A percentile compares a stretch with the other conserved stretches of the same genome.
Evolutionary conservation across 2,797 vertebrate species (phyloP).

Genomic region (Danio jaintianensis): DNA sequence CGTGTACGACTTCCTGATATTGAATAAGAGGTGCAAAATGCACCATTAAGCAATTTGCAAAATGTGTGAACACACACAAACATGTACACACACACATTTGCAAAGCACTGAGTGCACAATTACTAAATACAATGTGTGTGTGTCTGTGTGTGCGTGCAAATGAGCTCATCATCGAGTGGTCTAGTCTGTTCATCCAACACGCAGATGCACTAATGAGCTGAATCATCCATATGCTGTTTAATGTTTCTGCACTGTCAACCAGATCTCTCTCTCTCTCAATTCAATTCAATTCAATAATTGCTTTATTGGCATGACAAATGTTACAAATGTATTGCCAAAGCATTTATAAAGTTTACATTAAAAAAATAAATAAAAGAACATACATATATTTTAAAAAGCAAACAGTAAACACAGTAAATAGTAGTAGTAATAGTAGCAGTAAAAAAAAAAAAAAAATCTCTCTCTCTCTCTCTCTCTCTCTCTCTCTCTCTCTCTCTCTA

Average conservation of each 20-base stretch:
- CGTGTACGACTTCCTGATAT: background rate
- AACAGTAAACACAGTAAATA: too few relatives aligned
- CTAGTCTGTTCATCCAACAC: background rate
- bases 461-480: background rate
- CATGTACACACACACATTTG: background rate
- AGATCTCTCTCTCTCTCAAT: background rate
- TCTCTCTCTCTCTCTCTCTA: too few relatives aligned
- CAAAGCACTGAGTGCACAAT: conserved; percentile 4
- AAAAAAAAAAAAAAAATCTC: too few relatives aligned
- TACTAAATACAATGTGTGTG: background rate
- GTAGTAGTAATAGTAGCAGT: too few relatives aligned
- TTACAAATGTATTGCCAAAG: too few relatives aligned
- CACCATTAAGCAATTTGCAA: conserved; percentile 11
- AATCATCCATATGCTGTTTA: conserved; percentile 17
- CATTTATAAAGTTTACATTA: too few relatives aligned
- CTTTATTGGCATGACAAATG: too few relatives aligned
- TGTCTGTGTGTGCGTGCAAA: background rate
- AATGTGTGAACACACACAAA: conserved; percentile 28
- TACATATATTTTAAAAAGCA: too few relatives aligned
- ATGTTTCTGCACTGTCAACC: conserved; percentile 3
- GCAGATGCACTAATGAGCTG: conserved; percentile 24
- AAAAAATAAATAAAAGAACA: too few relatives aligned
- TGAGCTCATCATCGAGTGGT: conserved; percentile 9
- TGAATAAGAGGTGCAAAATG: conserved; percentile 14
- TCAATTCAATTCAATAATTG: too few relatives aligned